phyloP scores from a whole-genome alignment of 2,113 vertebrate genomes.

The Hemicordylus capensis region DNA sequence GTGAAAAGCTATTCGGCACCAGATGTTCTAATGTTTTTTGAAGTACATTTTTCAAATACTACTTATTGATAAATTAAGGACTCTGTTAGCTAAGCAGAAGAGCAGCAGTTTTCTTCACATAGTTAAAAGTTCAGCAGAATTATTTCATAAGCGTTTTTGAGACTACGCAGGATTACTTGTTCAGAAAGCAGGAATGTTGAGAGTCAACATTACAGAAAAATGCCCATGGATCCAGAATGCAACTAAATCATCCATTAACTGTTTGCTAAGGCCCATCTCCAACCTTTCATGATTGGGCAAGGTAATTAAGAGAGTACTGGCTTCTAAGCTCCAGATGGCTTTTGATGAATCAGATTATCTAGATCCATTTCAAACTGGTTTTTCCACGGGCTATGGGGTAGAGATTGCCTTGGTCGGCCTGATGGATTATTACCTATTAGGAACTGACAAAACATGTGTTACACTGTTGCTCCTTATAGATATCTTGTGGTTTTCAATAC shows the following conservation, averaged over 20 bases:
- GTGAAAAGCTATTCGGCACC: background rate
- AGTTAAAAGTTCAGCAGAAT: background rate
- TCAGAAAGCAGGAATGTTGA: background rate
- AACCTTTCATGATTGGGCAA: no score
- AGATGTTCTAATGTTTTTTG: background rate
- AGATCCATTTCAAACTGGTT: no score
- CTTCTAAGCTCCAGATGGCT: no score
- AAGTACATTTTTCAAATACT: background rate
- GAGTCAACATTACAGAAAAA: background rate
- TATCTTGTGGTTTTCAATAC: no score
- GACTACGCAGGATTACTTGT: background rate
- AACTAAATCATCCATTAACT: background rate
- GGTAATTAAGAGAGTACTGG: no score
- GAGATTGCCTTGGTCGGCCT: no score
- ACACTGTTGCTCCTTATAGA: no score
- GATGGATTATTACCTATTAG: no score
- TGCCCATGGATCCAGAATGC: no score
- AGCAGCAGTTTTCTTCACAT: background rate
- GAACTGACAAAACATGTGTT: no score
- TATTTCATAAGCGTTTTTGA: background rate
- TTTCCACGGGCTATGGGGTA: no score
- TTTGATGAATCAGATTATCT: no score
- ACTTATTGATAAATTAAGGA: background rate
- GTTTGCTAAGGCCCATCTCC: background rate
- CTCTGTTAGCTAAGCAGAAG: background rate